These are phyloP conservation scores for Tenthredo notha DNA, from an alignment of 2,888 invertebrate genomes.

Conservation along the genomic window DNA sequence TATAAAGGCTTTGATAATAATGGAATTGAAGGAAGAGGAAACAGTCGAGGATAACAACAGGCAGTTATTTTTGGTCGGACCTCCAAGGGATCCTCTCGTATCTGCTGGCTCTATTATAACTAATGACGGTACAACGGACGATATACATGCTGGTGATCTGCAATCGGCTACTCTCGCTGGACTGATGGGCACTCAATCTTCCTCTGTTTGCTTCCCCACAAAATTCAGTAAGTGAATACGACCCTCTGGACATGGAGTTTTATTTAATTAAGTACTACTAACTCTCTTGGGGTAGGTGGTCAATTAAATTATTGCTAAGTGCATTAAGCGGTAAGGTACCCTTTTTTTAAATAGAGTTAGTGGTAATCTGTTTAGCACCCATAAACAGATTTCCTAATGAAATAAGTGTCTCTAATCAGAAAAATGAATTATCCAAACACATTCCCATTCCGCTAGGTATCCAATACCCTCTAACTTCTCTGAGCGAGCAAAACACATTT, in stretches of 20 bases:
- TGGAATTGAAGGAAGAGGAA: conserved; percentile 75
- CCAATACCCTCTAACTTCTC: neutral
- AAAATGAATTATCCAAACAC: conserved; percentile 25
- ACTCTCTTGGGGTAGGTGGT: conserved; percentile 68
- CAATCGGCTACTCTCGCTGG: conserved; percentile 74
- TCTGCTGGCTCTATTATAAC: conserved; percentile 73
- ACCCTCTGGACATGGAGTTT: conserved; percentile 62
- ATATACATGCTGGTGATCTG: conserved; percentile 72
- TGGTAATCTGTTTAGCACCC: conserved; percentile 74
- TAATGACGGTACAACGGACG: conserved; percentile 66
- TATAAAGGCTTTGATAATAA: conserved; percentile 56
- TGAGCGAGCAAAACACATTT: neutral
- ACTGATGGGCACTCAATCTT: conserved; percentile 75
- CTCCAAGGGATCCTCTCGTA: conserved; percentile 75
- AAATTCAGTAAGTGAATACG: conserved; percentile 75
- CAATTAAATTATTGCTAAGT: conserved; percentile 79
- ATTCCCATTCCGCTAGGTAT: neutral
- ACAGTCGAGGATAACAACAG: conserved; percentile 68
- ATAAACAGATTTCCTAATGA: conserved; percentile 64
- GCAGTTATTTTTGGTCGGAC: conserved; percentile 73
- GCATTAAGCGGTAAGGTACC: conserved; percentile 74
- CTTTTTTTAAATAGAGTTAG: conserved; percentile 75
- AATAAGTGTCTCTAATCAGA: conserved; percentile 36
- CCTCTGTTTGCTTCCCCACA: conserved; percentile 76
- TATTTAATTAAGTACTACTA: conserved; percentile 73